These are phyloP conservation scores for Pasiphila rectangulata DNA, from an alignment of 2,888 invertebrate species.

Conservation along the genomic window DNA sequence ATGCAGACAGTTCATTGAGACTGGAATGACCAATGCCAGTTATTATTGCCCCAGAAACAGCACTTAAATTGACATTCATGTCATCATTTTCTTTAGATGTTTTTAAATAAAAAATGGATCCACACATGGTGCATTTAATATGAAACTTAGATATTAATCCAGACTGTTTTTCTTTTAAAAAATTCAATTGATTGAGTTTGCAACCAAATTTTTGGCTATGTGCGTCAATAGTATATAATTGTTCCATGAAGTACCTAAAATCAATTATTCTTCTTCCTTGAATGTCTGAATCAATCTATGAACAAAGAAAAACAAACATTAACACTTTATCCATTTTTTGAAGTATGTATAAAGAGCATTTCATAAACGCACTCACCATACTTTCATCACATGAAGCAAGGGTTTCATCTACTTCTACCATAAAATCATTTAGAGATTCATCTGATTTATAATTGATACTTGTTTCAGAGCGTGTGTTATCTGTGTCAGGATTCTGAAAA, in stretches of 20 bases:
- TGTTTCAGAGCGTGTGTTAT: not conserved
- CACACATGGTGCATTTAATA: constrained; percentile 15
- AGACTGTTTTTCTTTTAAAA: not conserved
- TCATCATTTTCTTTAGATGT: constrained; percentile 3
- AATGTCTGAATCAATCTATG: too few relatives aligned
- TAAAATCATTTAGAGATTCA: not conserved
- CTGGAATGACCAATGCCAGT: constrained; percentile 15
- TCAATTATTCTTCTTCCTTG: too few relatives aligned
- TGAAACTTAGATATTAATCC: constrained; percentile 8
- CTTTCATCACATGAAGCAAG: too few relatives aligned
- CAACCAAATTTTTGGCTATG: too few relatives aligned
- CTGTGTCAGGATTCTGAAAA: not conserved
- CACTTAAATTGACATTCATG: constrained; percentile 2
- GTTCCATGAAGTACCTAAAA: too few relatives aligned
- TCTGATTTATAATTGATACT: not conserved
- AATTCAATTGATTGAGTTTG: not conserved
- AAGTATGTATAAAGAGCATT: too few relatives aligned
- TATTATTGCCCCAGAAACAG: constrained; percentile 6
- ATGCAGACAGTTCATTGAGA: constrained; percentile 16
- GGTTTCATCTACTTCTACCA: not conserved
- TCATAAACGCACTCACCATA: too few relatives aligned
- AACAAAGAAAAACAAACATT: too few relatives aligned
- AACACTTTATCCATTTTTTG: too few relatives aligned
- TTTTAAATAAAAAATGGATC: constrained; percentile 16
- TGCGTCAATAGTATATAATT: too few relatives aligned